These are phyloP conservation scores for Microplitis mediator DNA, from an alignment of 1,140 invertebrate genomes.

Conservation along the genomic window DNA sequence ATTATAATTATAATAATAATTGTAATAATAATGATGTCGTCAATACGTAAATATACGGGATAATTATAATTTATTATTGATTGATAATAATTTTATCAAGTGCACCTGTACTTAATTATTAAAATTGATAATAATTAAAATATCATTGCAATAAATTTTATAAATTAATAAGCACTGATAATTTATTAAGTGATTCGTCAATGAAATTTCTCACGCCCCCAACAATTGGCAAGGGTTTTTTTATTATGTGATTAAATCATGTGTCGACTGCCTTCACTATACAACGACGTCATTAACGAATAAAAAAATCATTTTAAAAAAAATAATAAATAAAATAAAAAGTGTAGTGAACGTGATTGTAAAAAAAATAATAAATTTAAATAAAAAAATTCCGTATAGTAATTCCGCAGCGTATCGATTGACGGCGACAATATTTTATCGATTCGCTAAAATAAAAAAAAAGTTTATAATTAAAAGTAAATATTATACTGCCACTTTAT, in stretches of 20 bases:
- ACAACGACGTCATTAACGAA: conserved; percentile 23
- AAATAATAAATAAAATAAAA: conserved; percentile 6
- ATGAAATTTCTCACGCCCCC: conserved; percentile 1
- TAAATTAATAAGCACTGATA: conserved; percentile 1
- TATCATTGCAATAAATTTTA: background rate
- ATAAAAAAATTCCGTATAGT: background rate
- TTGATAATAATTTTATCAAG: background rate
- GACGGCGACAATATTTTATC: no score
- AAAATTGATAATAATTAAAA: background rate
- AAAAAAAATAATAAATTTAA: background rate
- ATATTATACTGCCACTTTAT: conserved; percentile 47
- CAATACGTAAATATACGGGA: background rate
- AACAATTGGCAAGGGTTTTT: conserved; percentile 4
- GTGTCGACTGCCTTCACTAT: conserved; percentile 20
- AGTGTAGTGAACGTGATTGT: background rate
- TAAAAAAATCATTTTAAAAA: conserved; percentile 13
- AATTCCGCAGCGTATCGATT: background rate
- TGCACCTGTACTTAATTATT: background rate
- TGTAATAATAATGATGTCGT: no score
- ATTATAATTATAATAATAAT: background rate
- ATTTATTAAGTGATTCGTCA: background rate
- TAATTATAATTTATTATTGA: background rate
- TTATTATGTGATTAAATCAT: background rate
- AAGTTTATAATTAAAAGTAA: conserved; percentile 27
- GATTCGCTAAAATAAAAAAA: conserved; percentile 10